These are phyloP conservation scores for Parambassis ranga DNA, from an alignment of 2,797 vertebrate species.

Conservation along the genomic window DNA sequence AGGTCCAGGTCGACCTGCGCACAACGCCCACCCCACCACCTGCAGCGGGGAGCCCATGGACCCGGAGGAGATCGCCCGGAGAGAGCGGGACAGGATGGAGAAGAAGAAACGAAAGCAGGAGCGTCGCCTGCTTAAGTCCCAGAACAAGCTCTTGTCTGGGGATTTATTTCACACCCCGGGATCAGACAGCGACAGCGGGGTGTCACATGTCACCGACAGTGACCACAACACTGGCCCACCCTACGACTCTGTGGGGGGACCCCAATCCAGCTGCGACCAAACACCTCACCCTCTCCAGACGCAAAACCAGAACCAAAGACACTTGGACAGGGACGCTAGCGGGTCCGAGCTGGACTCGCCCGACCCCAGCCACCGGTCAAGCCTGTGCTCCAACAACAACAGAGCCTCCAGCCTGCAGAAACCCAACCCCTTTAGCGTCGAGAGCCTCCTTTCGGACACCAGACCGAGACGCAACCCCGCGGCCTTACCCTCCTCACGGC, in stretches of 20 bases:
- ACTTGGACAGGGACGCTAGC: constrained; percentile 76
- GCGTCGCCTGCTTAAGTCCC: constrained; percentile 91
- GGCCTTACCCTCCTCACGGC: constrained; percentile 85
- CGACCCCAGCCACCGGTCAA: constrained; percentile 74
- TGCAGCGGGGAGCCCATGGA: constrained; percentile 99
- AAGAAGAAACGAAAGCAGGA: constrained; percentile 98
- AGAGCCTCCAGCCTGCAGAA: constrained; percentile 84
- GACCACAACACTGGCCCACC: constrained; percentile 74
- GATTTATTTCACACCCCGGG: constrained; percentile 93
- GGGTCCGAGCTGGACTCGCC: constrained; percentile 84
- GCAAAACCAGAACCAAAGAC: constrained; percentile 83
- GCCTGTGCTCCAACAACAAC: constrained; percentile 67
- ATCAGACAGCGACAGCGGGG: constrained; percentile 95
- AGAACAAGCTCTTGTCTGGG: constrained; percentile 84
- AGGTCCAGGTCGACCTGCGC: constrained; percentile 94
- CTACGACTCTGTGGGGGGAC: constrained; percentile 61
- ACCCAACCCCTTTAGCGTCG: constrained; percentile 95
- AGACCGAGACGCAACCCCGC: constrained; percentile 89
- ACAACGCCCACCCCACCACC: constrained; percentile 97
- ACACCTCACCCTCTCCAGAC: constrained; percentile 68
- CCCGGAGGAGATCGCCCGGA: constrained; percentile 95
- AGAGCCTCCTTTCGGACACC: constrained; percentile 93
- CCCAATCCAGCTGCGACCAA: constrained; percentile 79
- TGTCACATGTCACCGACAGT: constrained; percentile 85
- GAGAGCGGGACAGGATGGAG: constrained; percentile 93